phyloP scores from a whole-genome alignment of 2,113 vertebrate species.

The Gymnocephalus cernua region DNA sequence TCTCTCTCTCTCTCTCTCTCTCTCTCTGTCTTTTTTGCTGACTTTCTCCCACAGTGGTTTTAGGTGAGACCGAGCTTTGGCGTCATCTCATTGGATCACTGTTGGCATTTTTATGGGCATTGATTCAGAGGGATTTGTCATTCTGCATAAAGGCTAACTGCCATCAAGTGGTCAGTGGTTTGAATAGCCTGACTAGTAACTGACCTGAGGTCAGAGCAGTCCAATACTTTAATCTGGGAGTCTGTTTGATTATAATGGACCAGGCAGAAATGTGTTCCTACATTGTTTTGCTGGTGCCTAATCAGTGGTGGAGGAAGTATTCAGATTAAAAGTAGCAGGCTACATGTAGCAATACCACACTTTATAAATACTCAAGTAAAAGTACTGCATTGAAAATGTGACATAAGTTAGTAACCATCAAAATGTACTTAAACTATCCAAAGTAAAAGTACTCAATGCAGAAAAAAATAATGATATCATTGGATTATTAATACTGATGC shows the following conservation, averaged over 20 bases:
- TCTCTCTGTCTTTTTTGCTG: background rate
- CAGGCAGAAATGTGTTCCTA: background rate
- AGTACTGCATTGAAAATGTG: background rate
- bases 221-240: slow-evolving; percentile 13
- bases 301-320: background rate
- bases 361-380: background rate
- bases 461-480: background rate
- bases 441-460: background rate
- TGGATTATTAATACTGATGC: background rate
- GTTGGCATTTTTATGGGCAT: slow-evolving; percentile 45
- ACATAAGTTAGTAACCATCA: background rate
- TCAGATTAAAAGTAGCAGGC: background rate
- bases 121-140: slow-evolving; percentile 47
- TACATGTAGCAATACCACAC: background rate
- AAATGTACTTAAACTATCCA: background rate
- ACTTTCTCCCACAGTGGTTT: background rate
- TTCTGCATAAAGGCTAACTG: slow-evolving; percentile 31
- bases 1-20: no score
- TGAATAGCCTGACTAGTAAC: slow-evolving; percentile 15
- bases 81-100: slow-evolving; percentile 32
- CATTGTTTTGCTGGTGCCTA: background rate
- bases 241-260: background rate
- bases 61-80: background rate
- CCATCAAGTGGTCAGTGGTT: slow-evolving; percentile 28
- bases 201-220: slow-evolving; percentile 23